Base-by-base conservation (phyloP, 2,888 invertebrate genomes). In the Agonum fuliginosum region DNA sequence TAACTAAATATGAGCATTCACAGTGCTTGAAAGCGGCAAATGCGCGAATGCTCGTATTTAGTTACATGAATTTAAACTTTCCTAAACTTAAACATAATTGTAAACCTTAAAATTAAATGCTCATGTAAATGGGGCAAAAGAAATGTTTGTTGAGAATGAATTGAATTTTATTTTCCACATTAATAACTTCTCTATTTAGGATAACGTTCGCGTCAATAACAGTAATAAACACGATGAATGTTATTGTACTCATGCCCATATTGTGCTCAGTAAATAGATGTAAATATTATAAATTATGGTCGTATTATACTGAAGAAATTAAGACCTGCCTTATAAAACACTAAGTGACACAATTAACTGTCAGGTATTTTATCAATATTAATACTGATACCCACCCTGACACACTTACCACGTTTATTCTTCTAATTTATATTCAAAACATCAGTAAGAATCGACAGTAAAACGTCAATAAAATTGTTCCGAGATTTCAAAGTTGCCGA, bases 351-450 rank as follows among this genome's bases (percentile, higher is more conserved):
- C 58, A 62, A 62, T 62, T 62, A 67, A 37, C 20, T 67, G 67
- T 67, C 67, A 67, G 41, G 12, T 22, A 41, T 67, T 67, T 67
- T 67, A 67, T 67, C 67, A 67, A 67, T 41, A 67, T 30, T 67
- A 67, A 67, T 41, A 67, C 41, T 85, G 85, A 85, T 80, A 82
- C 80, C 81, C 80, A 81, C 83, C 82, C 82, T 83, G 83, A 83
- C 83, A 83, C 81, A 82, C 81, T 12, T 62, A 30, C 48, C 1
- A 62, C 30, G n/a, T 82, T 82, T 81, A 81, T 81, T 37, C 41
- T 24, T 37, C 22, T 67, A 37, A 67, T 67, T 67, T 41, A 41
- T 14, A 67, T 67, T 67, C 67, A 67, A 41, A 67, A 41, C 41
- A 41, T 37, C 41, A 20, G 41, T 67, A 65, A 54, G n/a, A 24